Base-by-base conservation (phyloP, 2,113 vertebrate genomes). In the Perccottus glenii region DNA sequence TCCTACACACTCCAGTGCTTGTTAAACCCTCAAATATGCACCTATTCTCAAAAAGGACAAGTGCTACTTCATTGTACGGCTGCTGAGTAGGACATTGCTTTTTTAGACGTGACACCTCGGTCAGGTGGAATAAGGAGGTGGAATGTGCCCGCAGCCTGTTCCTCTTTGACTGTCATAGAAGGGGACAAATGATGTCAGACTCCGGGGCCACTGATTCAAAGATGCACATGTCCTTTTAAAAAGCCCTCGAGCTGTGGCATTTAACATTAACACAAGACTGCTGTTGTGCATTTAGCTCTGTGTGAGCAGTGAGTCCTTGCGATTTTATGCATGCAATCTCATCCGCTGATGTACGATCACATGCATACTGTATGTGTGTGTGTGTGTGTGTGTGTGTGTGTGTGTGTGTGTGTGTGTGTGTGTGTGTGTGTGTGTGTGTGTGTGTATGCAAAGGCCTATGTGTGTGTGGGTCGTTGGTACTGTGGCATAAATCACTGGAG, bases 401-500 rank as follows among this genome's bases (percentile, higher is more conserved):
- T 19, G 57, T n/a, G n/a, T n/a, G n/a, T n/a, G n/a, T 62, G 43
- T 43, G 57, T 70, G 45, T 57, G 70, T 60, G 62, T 62, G 43
- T 43, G 57, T 70, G 45, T 57, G 70, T 60, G 62, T 73, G 81
- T 64, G 71, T 72, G 81, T 47, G 35, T 69, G 55, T 9, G 67
- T 62, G 57, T 63, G 64, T 61, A 27, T 58, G 64, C 19, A 27
- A 2, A 27, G 19, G 19, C 19, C 19, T 40, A 47, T 62, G 43
- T 43, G 57, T 70, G 45, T 57, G 70, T 60, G 62, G 48, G 57
- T 60, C 72, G 44, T 38, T 46, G 72, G 57, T 71, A 47, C 61
- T 8, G 33, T 64, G 72, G 83, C 77, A 89, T 90, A 87, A 90
- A 91, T 91, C 90, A 90, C 43, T 19, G 70, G 68, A 71, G 82